phyloP scores from a whole-genome alignment of 1,140 invertebrate species.

The Bursaphelenchus mucronatus region DNA sequence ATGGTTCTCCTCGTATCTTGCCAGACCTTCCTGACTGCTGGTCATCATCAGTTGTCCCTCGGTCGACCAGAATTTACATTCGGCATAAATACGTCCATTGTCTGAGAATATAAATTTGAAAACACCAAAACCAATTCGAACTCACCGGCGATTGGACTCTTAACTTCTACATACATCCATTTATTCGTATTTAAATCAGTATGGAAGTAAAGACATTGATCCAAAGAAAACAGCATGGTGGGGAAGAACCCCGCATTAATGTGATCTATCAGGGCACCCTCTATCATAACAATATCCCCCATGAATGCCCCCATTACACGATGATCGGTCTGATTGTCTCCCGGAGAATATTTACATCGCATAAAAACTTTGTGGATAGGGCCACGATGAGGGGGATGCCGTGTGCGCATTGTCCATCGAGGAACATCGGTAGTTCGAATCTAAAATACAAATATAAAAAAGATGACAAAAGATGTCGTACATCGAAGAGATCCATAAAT shows the following conservation, averaged over 20 bases:
- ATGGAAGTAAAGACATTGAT: conserved; percentile 27
- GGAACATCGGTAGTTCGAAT: conserved; percentile 21
- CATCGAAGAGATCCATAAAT: conserved; percentile 18
- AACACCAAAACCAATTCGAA: background rate
- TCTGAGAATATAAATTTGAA: conserved; percentile 13
- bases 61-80: conserved; percentile 3
- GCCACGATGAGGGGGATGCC: background rate
- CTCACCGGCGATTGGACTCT: conserved; percentile 23
- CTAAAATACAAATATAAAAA: conserved; percentile 20
- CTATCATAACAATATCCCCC: conserved; percentile 26
- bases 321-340: conserved; percentile 21
- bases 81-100: conserved; percentile 13
- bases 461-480: conserved; percentile 7
- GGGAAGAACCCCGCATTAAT: conserved; percentile 22
- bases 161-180: conserved; percentile 23
- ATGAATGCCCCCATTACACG: conserved; percentile 20
- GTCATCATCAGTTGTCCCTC: conserved; percentile 10
- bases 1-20: background rate
- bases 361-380: conserved; percentile 19
- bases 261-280: conserved; percentile 15
- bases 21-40: conserved; percentile 12
- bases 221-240: conserved; percentile 27
- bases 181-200: conserved; percentile 15
- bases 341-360: conserved; percentile 5
- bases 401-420: conserved; percentile 20